Percentiles rank a stretch among this genome's conserved stretches.
Conservation (phyloP, 2,888 invertebrate species). For the Sesia apiformis region DNA sequence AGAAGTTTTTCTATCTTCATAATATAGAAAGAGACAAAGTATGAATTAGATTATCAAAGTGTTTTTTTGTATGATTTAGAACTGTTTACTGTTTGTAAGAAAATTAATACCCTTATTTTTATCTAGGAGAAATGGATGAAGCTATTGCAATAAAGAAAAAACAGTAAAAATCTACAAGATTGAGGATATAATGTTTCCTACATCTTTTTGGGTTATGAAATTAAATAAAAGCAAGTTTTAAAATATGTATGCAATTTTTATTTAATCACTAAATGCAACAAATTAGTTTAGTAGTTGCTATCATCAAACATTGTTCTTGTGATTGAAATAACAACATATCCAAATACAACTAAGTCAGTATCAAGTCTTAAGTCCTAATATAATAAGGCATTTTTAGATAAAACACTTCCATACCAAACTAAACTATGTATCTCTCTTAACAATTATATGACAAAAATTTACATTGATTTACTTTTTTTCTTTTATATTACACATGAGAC, state of each 20-base stretch:
- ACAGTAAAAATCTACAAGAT: too few species aligned
- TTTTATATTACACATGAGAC: conserved; percentile 25
- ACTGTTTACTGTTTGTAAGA: too few species aligned
- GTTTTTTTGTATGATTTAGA: too few species aligned
- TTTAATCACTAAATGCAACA: conserved; percentile 73
- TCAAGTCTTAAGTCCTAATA: conserved; percentile 69
- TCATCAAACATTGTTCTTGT: conserved; percentile 45
- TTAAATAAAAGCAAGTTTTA: conserved; percentile 28
- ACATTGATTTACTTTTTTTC: conserved; percentile 47
- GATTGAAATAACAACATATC: conserved; percentile 50
- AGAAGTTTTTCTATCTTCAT: too few species aligned
- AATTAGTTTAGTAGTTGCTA: conserved; percentile 65
- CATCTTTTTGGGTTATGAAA: too few species aligned
- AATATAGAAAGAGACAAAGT: too few species aligned
- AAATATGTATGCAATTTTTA: conserved; percentile 74
- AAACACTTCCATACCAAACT: conserved; percentile 66
- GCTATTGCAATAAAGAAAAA: conserved; percentile 15
- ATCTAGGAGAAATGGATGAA: conserved; percentile 25
- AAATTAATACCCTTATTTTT: not conserved
- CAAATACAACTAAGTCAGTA: conserved; percentile 65
- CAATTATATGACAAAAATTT: conserved; percentile 47
- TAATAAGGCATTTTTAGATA: conserved; percentile 73
- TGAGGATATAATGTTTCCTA: too few species aligned
- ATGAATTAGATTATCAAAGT: too few species aligned
- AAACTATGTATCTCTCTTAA: conserved; percentile 69